Base-by-base conservation (phyloP, 2,113 vertebrate species). In the Xiphorhynchus elegans region DNA sequence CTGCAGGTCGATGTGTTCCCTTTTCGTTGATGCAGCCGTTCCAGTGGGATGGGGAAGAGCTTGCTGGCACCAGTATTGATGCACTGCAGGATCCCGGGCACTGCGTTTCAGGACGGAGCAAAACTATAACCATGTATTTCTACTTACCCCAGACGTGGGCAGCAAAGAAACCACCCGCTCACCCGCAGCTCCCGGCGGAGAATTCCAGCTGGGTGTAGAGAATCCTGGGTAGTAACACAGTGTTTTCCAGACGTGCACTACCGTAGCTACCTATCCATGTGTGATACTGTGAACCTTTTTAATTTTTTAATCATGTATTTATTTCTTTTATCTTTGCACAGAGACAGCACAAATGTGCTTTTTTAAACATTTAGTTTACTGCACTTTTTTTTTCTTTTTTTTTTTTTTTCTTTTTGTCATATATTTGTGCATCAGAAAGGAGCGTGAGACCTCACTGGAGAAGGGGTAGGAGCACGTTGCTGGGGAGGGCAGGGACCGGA, bases 301-400 rank as follows among this genome's bases (percentile, higher is more conserved):
- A 84, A 85, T 93, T 94, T 93, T 94, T 94, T 94, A 52, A 88
- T 91, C 94, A 58, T 93, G 67, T 98, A 98, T 98, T 98, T 98
- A 98, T 98, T 98, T 98, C 93, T 85, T 96, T 96, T 75, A 87
- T 95, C 96, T 97, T 96, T 97, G 97, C 97, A 97, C 97, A 97
- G 90, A 97, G 87, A 95, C 73, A 91, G 97, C 97, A 96, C 96
- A 72, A n/a, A 55, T 20, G 96, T 96, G 97, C 94, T 96, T 97
- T 97, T 97, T 95, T 94, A 96, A 97, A 81, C 56, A 6, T 95
- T 87, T 86, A 60, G 93, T 87, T 95, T 87, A 93, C 96, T 81
- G 95, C 95, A 96, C 95, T 95, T 96, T 87, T 83, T 59, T 24
- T 33, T 17, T 21, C 1, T 20, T 33, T 50, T 21, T 25, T 20